Evolutionary conservation across 2,797 vertebrate genomes (phyloP), one percentile per base, ranked within the genome.

Genomic region (Dallia pectoralis): DNA sequence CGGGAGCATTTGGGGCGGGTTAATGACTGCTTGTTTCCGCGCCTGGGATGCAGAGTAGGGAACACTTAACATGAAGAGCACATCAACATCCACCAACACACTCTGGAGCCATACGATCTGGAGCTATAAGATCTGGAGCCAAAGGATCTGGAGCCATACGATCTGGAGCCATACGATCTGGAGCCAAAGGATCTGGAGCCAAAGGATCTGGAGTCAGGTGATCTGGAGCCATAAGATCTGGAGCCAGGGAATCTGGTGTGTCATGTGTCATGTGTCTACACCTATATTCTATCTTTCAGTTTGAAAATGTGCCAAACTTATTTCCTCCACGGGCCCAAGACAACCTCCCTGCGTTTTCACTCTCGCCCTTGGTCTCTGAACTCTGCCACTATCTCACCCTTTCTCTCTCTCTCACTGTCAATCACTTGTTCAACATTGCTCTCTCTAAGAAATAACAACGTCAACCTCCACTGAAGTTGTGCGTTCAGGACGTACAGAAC

Each of bases 11-110:
- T 59, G 22, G n/a, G 22, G 3, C 11, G 6, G 9, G 4, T 0
- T 0, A 32, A 68, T 65, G 14, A 59, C 47, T 65, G 25, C 22
- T 53, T 40, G 71, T 70, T 70, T 84, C 81, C 74, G 70, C 56
- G 44, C 4, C 32, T 73, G 75, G 32, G 64, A 69, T 68, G 33
- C 33, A 56, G 73, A 14, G 36, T 47, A 79, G 79, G 83, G 82
- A 89, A 86, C 82, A 88, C 40, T 44, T 11, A 44, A 44, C 40
- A 14, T 44, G 40, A 9, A 44, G 40, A 44, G 11, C 22, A 22
- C 65, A 74, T 79, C 85, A 82, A 86, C 70, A 80, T 30, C 76
- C 29, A 22, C 49, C 1, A 73, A 69, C 71, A 76, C 62, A 65
- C 70, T 78, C 22, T 44, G 15, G 30, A n/a, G 25, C 48, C 40